These are phyloP conservation scores for Heliangelus exortis DNA, from an alignment of 2,797 vertebrate genomes.

Conservation along the genomic window DNA sequence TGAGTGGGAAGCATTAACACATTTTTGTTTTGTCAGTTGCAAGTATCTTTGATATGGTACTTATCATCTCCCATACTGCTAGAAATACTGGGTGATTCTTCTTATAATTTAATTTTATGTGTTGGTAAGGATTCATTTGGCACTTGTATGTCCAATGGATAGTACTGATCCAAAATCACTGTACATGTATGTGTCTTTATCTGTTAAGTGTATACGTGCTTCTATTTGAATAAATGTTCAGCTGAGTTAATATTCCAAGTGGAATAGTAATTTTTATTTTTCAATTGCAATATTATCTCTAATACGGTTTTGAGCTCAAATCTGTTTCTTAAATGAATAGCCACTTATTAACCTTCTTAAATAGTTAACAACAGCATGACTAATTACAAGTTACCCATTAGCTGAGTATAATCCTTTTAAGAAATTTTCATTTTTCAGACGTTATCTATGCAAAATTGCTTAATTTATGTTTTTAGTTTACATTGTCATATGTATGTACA, in stretches of 20 bases:
- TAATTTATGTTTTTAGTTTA: neutral
- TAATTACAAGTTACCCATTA: neutral
- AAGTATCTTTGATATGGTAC: neutral
- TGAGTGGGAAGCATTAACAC: neutral
- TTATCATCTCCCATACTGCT: neutral
- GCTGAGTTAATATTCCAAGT: conserved; percentile 25
- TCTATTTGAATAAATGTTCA: neutral
- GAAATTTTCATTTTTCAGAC: neutral
- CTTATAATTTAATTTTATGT: neutral
- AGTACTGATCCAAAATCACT: neutral
- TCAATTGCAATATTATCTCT: neutral
- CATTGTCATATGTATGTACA: neutral
- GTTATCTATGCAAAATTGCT: neutral
- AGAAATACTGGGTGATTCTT: neutral
- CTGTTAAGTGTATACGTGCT: neutral
- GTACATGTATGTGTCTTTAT: neutral
- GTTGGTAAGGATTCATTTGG: neutral
- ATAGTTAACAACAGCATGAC: neutral
- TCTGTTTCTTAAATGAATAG: neutral
- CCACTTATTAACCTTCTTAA: neutral
- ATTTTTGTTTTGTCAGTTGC: neutral
- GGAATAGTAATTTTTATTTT: neutral
- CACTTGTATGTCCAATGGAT: neutral
- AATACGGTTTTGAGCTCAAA: neutral
- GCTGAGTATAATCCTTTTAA: neutral